These are phyloP conservation scores for Centroberyx gerrardi DNA, from an alignment of 2,797 vertebrate species.

Conservation along the genomic window DNA sequence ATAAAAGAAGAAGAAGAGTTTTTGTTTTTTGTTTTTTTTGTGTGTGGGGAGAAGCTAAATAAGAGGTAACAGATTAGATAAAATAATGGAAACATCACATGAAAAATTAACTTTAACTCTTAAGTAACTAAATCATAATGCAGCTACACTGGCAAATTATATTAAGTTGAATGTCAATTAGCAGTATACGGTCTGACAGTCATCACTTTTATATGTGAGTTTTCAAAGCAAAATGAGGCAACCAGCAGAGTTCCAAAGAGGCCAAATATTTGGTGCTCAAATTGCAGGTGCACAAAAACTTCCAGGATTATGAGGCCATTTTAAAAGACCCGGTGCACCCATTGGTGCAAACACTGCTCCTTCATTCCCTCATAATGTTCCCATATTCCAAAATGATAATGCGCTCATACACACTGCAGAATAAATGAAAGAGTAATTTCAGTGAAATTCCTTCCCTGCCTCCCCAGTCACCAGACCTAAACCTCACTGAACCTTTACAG, in stretches of 20 bases:
- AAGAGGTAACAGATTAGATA: too few relatives aligned
- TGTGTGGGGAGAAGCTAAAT: background rate
- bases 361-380: background rate
- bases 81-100: too few relatives aligned
- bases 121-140: too few relatives aligned
- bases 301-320: background rate
- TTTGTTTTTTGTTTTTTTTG: background rate
- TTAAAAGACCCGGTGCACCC: background rate
- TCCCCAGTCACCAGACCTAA: constrained; percentile 52
- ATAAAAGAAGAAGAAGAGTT: background rate
- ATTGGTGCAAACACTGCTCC: background rate
- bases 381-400: background rate
- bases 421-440: constrained; percentile 13
- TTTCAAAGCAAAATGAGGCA: background rate
- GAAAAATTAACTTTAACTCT: too few relatives aligned
- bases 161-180: background rate
- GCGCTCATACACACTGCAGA: constrained; percentile 1
- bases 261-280: background rate
- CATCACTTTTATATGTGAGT: background rate
- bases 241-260: background rate
- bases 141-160: background rate
- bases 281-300: background rate
- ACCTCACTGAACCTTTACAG: constrained; percentile 28
- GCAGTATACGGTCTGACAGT: background rate
- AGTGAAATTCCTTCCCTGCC: constrained; percentile 52